A percentile compares a stretch with the other conserved stretches of the same genome.
Conservation (phyloP, 2,113 vertebrate species). For the Tiliqua scincoides region DNA sequence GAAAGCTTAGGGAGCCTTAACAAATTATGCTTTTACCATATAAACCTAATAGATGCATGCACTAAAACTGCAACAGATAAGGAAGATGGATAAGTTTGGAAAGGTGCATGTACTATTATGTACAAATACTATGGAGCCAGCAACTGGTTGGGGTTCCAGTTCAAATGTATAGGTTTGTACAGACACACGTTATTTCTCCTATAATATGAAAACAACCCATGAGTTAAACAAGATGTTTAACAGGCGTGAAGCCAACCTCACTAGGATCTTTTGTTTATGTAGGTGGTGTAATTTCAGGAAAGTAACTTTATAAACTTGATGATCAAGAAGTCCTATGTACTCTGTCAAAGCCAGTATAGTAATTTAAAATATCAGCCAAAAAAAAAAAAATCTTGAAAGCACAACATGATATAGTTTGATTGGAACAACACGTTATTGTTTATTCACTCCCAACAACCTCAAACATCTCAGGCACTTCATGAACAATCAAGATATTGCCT, state of each 20-base stretch:
- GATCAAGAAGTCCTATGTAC: not conserved
- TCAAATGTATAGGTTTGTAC: not conserved
- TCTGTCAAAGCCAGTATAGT: not conserved
- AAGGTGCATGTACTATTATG: not conserved
- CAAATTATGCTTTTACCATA: not conserved
- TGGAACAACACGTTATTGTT: not conserved
- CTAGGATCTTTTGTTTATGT: no score
- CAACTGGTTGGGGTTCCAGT: not conserved
- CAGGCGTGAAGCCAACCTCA: not conserved
- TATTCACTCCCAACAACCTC: not conserved
- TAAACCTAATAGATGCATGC: not conserved
- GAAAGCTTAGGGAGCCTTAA: not conserved
- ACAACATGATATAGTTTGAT: not conserved
- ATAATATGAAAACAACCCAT: not conserved
- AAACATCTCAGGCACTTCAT: not conserved
- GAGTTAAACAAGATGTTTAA: not conserved
- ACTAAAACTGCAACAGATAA: not conserved
- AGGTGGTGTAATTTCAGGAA: not conserved
- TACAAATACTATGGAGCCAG: not conserved
- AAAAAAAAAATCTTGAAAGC: not conserved
- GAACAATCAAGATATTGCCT: not conserved
- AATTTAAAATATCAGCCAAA: not conserved
- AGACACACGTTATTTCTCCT: not conserved
- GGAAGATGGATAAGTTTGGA: not conserved
- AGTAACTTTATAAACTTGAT: not conserved